Conservation (phyloP, 37 sponge, comb jelly and placozoan species). For the Mnemiopsis leidyi region DNA sequence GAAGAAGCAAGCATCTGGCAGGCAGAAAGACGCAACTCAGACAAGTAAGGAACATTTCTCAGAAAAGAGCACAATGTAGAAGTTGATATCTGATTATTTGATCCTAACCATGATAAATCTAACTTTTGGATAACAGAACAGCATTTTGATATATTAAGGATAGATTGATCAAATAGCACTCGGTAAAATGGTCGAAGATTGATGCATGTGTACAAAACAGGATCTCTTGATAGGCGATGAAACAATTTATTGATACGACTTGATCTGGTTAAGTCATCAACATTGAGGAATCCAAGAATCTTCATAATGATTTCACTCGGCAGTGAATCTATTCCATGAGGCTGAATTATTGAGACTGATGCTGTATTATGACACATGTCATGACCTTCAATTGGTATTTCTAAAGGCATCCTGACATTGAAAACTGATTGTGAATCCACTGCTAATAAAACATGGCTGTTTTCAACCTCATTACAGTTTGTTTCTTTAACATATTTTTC, state of each 20-base stretch:
- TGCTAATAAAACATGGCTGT: too few species aligned
- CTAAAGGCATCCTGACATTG: not conserved
- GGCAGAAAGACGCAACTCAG: not conserved
- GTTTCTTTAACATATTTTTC: not conserved
- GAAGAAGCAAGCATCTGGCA: conserved; percentile 30
- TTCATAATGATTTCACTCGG: conserved; percentile 45
- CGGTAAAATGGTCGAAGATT: conserved; percentile 37
- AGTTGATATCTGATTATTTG: conserved; percentile 50
- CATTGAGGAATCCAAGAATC: conserved; percentile 1
- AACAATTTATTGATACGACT: conserved; percentile 25
- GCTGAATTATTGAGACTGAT: not conserved
- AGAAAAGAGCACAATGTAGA: not conserved
- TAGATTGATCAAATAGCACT: not conserved
- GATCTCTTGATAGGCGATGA: not conserved
- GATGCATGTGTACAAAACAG: not conserved
- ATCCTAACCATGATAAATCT: conserved; percentile 53
- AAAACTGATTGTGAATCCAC: not conserved
- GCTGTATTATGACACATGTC: not conserved
- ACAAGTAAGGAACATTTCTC: not conserved
- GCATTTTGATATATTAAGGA: not conserved
- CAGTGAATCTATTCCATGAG: not conserved
- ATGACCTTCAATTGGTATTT: not conserved
- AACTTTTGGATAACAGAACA: not conserved
- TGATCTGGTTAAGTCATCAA: conserved; percentile 17
- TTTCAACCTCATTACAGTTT: not conserved